Evolutionary conservation across 2,888 invertebrate species (phyloP), one percentile per base, ranked within the genome.

Genomic region (Euzetes globulus): DNA sequence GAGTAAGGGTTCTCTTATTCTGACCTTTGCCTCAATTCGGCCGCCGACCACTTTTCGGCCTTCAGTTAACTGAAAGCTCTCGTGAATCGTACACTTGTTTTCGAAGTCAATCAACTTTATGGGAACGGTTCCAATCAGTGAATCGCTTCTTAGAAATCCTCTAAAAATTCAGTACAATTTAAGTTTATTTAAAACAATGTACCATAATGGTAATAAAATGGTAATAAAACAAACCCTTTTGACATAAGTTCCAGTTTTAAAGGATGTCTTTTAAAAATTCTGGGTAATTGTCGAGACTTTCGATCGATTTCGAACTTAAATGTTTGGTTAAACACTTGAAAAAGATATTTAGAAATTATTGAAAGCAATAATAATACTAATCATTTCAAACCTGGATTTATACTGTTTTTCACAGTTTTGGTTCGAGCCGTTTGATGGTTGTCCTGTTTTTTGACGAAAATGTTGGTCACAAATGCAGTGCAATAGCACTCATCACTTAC

Each of bases 161-260:
- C 94, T 94, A 88, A 78, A 29, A 17, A 60, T 22, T 13, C 11
- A 72, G 52, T 75, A 45, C 22, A 37, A 45, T 25, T 41, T 60
- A 15, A 63, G 72, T n/a, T n/a, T n/a, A n/a, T n/a, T n/a, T n/a
- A n/a, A n/a, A n/a, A n/a, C n/a, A n/a, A n/a, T n/a, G n/a, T n/a
- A n/a, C n/a, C n/a, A n/a, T n/a, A n/a, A n/a, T n/a, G n/a, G n/a
- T n/a, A n/a, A n/a, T n/a, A n/a, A n/a, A n/a, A n/a, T n/a, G n/a
- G n/a, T n/a, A n/a, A n/a, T n/a, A n/a, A 71, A 11, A 80, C 88
- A 88, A 84, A 95, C 95, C 96, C 95, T 85, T 91, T 91, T 0
- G 92, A 90, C 85, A 88, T 95, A 13, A 97, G 88, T 84, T 97
- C 95, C 74, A 94, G 88, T 82, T 98, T 98, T 77, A 97, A 84